Evolutionary conservation across 2,797 vertebrate species (phyloP).

Genomic region (Ctenochaetus hawaiiensis): DNA sequence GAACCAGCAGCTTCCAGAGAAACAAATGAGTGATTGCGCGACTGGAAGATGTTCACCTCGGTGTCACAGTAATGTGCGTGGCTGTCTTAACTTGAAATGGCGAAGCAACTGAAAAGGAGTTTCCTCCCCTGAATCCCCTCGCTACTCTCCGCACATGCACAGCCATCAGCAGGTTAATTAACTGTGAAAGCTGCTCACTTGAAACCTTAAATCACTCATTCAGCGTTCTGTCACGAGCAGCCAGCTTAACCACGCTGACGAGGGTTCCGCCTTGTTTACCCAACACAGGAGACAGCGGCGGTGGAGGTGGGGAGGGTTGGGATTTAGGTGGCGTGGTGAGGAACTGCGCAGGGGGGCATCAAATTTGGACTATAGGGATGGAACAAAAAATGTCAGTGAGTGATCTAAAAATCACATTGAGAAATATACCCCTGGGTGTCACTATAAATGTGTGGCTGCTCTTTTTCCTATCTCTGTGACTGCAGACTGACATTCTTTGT

Average conservation of each 20-base stretch:
- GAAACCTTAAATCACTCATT: slow-evolving; percentile 88
- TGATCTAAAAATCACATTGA: slow-evolving; percentile 49
- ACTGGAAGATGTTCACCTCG: slow-evolving; percentile 44
- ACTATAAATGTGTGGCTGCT: slow-evolving; percentile 61
- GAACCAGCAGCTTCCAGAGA: slow-evolving; percentile 53
- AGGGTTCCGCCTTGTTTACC: slow-evolving; percentile 84
- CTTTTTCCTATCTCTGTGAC: slow-evolving; percentile 67
- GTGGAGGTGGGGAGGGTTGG: slow-evolving; percentile 57
- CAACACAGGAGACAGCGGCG: slow-evolving; percentile 69
- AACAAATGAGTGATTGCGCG: slow-evolving; percentile 51
- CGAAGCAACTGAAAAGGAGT: slow-evolving; percentile 62
- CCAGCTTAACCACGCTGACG: slow-evolving; percentile 77
- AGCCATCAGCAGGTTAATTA: slow-evolving; percentile 87
- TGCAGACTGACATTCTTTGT: slow-evolving; percentile 69
- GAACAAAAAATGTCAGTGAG: slow-evolving; percentile 54
- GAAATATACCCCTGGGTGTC: slow-evolving; percentile 65
- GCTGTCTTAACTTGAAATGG: slow-evolving; percentile 77
- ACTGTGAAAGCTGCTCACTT: slow-evolving; percentile 87
- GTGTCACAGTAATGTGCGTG: slow-evolving; percentile 51
- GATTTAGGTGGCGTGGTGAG: slow-evolving; percentile 54
- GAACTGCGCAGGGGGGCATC: slow-evolving; percentile 38
- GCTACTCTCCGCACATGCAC: slow-evolving; percentile 71
- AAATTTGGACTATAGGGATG: slow-evolving; percentile 49
- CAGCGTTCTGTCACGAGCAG: slow-evolving; percentile 83
- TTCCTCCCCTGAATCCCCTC: slow-evolving; percentile 63